Base-by-base conservation (phyloP, 2,797 vertebrate species). In the Lutjanus argentimaculatus region DNA sequence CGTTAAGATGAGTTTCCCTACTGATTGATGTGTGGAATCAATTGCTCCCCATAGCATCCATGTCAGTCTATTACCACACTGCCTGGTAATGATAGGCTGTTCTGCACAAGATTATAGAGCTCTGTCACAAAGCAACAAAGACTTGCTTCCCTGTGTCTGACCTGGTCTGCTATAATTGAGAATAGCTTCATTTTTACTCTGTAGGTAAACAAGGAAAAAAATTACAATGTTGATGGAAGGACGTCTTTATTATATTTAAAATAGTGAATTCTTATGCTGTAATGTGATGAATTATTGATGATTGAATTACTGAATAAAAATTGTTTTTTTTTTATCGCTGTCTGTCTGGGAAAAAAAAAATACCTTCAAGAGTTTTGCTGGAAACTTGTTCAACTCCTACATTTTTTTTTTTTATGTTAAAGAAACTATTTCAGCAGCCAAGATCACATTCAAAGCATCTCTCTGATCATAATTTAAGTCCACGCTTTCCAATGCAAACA, bases 11-110 rank as follows among this genome's bases (percentile, higher is more conserved):
- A 90, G 91, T 93, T 93, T 90, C 87, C 88, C 87, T 75, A 84
- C 92, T 96, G 95, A 96, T 96, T 96, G 95, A 95, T 96, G 95
- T 93, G 94, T 92, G 92, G 94, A 95, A 95, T 95, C 95, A 95
- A 96, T 96, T 95, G 95, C 93, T 96, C 93, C 88, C 93, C 90
- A 95, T 96, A 92, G 94, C 95, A 96, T 96, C 95, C 91, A 93
- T 96, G 95, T 96, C 95, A 95, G 90, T 95, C 95, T 94, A 95
- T 95, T 95, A 95, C 94, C 85, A 82, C 91, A 87, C 87, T 89
- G 91, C 81, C 88, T 92, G 93, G 93, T 96, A 96, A 96, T 96
- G 95, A 95, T 93, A 94, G 95, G 91, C 94, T 95, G 93, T 89
- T 94, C 92, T 85, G 91, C 87, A 85, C 90, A 91, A 95, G 95